Evolutionary conservation across 2,888 invertebrate species (phyloP).

Genomic region (Caenorhabditis sulstoni): DNA sequence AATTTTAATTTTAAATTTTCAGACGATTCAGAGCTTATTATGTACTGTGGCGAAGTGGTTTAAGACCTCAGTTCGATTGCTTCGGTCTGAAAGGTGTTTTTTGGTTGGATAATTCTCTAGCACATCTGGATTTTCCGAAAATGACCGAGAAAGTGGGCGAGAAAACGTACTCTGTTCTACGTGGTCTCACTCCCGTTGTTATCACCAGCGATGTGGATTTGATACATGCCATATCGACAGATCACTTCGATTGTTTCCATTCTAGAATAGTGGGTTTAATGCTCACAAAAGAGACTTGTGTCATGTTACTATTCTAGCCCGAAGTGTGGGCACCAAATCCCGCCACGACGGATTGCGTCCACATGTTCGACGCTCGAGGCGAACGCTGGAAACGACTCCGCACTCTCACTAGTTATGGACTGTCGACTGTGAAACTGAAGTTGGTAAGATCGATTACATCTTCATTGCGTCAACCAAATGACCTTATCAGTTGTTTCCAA

Average conservation of each 20-base stretch:
- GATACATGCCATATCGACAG: conserved; percentile 62
- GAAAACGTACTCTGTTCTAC: conserved; percentile 62
- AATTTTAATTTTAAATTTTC: not conserved
- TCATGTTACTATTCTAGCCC: conserved; percentile 34
- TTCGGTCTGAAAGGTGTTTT: conserved; percentile 42
- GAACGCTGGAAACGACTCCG: conserved; percentile 83
- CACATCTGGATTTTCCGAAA: conserved; percentile 36
- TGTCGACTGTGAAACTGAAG: conserved; percentile 66
- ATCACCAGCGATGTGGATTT: conserved; percentile 65
- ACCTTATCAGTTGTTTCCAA: conserved; percentile 60
- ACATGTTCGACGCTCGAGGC: conserved; percentile 82
- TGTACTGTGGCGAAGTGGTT: conserved; percentile 22
- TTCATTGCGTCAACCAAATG: not conserved
- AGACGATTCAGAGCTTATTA: conserved; percentile 34
- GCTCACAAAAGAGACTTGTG: not conserved
- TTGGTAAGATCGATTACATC: conserved; percentile 34
- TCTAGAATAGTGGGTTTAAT: conserved; percentile 59
- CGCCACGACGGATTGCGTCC: conserved; percentile 52
- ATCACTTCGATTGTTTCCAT: conserved; percentile 64
- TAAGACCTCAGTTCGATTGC: conserved; percentile 52
- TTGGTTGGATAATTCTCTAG: conserved; percentile 34
- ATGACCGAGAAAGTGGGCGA: no score
- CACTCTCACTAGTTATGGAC: conserved; percentile 81
- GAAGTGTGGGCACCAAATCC: conserved; percentile 47
- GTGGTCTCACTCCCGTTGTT: conserved; percentile 58